Percentiles rank a stretch among this genome's conserved stretches.
Conservation (phyloP, 2,797 vertebrate genomes). For the Pangasius sanitwongsei region DNA sequence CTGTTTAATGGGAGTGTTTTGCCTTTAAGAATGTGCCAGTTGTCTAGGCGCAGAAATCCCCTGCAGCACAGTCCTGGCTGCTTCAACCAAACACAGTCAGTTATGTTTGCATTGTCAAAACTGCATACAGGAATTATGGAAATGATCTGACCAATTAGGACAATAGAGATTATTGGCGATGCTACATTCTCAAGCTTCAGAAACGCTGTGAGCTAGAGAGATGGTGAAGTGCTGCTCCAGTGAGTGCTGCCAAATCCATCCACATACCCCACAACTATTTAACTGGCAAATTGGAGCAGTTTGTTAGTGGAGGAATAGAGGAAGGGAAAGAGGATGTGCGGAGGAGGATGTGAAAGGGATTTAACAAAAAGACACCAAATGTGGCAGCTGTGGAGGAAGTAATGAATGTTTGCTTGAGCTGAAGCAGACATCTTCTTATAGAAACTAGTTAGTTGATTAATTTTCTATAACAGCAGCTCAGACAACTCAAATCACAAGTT, state of each 20-base stretch:
- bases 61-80: conserved; percentile 37
- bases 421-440: neutral
- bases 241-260: conserved; percentile 34
- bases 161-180: conserved; percentile 46
- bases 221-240: conserved; percentile 19
- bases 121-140: conserved; percentile 47
- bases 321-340: conserved; percentile 25
- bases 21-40: conserved; percentile 50
- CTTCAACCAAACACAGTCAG: conserved; percentile 53
- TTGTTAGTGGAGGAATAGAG: conserved; percentile 28
- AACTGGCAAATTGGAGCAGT: conserved; percentile 32
- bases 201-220: conserved; percentile 19
- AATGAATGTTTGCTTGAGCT: conserved; percentile 26
- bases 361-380: conserved; percentile 31
- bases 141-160: conserved; percentile 56
- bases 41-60: conserved; percentile 49
- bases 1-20: conserved; percentile 54
- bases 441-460: neutral
- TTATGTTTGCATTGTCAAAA: conserved; percentile 48
- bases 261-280: conserved; percentile 24
- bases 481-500: neutral
- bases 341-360: conserved; percentile 25
- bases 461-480: neutral
- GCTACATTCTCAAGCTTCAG: conserved; percentile 14
- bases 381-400: conserved; percentile 29